These are phyloP conservation scores for Metellina segmentata DNA, from an alignment of 2,888 invertebrate species.

Conservation along the genomic window DNA sequence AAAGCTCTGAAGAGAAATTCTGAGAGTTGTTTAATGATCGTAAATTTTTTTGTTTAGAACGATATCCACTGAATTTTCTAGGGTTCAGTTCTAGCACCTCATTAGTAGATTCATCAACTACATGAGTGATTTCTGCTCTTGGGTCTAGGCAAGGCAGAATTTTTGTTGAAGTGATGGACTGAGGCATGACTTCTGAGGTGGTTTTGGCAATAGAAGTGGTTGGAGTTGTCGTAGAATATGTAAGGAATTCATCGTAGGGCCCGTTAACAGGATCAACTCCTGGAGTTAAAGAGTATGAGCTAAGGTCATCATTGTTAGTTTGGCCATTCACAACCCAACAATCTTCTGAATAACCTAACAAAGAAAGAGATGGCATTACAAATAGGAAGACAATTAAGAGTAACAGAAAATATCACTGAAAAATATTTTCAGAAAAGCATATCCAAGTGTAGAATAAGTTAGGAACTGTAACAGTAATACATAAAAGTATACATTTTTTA, in stretches of 20 bases:
- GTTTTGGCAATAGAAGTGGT: not conserved
- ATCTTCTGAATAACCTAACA: not conserved
- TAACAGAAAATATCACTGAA: not conserved
- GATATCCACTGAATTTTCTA: not conserved
- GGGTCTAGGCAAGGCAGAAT: not conserved
- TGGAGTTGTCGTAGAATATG: not conserved
- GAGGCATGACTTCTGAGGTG: too few species aligned
- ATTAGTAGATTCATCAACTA: not conserved
- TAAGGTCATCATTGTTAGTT: not conserved
- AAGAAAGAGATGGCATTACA: not conserved
- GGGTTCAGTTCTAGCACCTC: not conserved
- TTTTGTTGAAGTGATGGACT: not conserved
- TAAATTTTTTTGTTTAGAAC: not conserved
- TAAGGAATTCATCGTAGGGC: not conserved
- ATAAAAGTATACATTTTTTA: too few species aligned
- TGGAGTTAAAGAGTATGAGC: too few species aligned
- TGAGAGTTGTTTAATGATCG: not conserved
- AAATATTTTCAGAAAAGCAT: not conserved
- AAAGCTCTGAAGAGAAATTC: not conserved
- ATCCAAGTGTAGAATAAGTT: too few species aligned
- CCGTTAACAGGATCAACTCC: not conserved
- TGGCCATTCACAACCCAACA: not conserved
- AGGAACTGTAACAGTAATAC: too few species aligned
- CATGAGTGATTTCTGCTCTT: too few species aligned
- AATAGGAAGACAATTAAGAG: not conserved